These are phyloP conservation scores for Lates japonicus DNA, from an alignment of 2,797 vertebrate genomes.

Conservation along the genomic window DNA sequence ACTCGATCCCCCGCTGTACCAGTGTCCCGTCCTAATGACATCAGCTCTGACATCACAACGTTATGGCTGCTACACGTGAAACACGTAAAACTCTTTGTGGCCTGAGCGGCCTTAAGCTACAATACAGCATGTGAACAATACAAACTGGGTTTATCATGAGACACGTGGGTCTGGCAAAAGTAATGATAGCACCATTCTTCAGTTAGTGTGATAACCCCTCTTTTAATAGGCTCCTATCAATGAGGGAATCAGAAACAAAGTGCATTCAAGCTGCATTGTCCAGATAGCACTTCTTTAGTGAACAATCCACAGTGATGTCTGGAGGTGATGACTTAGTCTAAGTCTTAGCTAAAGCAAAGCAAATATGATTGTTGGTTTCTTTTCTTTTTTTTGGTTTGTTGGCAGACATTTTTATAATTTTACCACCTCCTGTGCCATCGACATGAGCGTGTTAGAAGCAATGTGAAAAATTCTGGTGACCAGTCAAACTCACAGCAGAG, in stretches of 20 bases:
- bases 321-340: conserved; percentile 42
- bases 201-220: conserved; percentile 65
- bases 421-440: conserved; percentile 31
- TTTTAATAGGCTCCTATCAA: conserved; percentile 42
- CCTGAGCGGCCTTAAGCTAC: conserved; percentile 66
- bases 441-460: conserved; percentile 30
- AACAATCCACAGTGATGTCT: conserved; percentile 75
- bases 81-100: conserved; percentile 54
- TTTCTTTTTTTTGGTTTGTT: conserved; percentile 79
- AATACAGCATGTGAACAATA: conserved; percentile 74
- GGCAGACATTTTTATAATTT: conserved; percentile 54
- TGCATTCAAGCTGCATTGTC: conserved; percentile 82
- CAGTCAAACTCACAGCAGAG: conserved; percentile 27
- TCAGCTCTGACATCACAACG: conserved; percentile 82
- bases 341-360: conserved; percentile 52
- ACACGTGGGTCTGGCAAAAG: conserved; percentile 57
- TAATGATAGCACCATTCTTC: conserved; percentile 85
- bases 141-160: conserved; percentile 65
- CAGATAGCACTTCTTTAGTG: conserved; percentile 70
- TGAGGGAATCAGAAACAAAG: conserved; percentile 75
- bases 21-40: conserved; percentile 73
- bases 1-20: conserved; percentile 48
- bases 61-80: conserved; percentile 81
- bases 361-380: conserved; percentile 41
- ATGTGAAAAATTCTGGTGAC: conserved; percentile 15